Conservation (phyloP, 2,888 invertebrate genomes). For the Willowsia nigromaculata region DNA sequence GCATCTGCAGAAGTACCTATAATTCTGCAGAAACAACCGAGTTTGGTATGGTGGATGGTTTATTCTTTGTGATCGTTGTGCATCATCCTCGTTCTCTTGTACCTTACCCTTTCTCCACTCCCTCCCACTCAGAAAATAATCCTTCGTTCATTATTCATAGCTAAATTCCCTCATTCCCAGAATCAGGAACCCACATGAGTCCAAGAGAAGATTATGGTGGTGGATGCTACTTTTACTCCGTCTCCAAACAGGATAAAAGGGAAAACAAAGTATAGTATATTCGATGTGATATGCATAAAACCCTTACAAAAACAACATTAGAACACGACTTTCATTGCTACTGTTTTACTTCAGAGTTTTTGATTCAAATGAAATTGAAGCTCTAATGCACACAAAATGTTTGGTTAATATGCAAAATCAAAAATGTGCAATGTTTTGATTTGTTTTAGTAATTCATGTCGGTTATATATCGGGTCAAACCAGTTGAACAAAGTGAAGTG, state of each 20-base stretch:
- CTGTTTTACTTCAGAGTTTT: neutral
- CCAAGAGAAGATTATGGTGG: constrained; percentile 29
- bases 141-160: constrained; percentile 57
- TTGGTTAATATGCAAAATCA: neutral
- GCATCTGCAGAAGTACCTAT: constrained; percentile 33
- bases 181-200: constrained; percentile 49
- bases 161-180: constrained; percentile 52
- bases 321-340: neutral
- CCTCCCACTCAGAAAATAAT: constrained; percentile 46
- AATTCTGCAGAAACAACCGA: constrained; percentile 32
- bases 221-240: neutral
- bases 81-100: constrained; percentile 6
- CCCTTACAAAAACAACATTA: neutral
- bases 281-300: neutral
- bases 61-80: constrained; percentile 40
- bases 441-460: constrained; percentile 20
- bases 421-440: neutral
- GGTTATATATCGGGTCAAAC: constrained; percentile 15
- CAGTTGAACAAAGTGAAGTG: neutral
- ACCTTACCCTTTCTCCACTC: neutral
- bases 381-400: neutral
- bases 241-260: neutral
- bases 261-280: neutral
- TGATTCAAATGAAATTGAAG: no score
- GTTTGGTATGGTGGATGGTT: neutral